phyloP scores from a whole-genome alignment of 30 jellyfish, hydroid and myxozoan species.

The Aurelia sp. region DNA sequence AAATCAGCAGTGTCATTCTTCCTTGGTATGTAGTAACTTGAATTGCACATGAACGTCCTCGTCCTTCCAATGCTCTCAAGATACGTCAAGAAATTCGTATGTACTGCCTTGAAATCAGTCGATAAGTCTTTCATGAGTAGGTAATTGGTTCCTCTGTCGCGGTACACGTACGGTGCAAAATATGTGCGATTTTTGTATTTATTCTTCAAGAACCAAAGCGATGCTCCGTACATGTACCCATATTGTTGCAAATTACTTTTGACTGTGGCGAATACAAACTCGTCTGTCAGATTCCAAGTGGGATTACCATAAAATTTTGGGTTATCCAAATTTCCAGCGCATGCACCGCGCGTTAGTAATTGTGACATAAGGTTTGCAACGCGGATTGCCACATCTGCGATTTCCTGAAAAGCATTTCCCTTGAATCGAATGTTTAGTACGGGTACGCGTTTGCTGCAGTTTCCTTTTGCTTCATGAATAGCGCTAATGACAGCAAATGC shows the following conservation, averaged over 20 bases:
- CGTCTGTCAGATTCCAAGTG: conserved; percentile 34
- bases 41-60: conserved; percentile 49
- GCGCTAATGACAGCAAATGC: conserved; percentile 53
- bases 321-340: conserved; percentile 42
- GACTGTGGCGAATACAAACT: conserved; percentile 18
- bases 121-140: conserved; percentile 47
- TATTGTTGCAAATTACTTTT: conserved; percentile 36
- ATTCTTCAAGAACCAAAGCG: conserved; percentile 36
- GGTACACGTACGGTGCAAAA: conserved; percentile 79
- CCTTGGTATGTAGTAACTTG: conserved; percentile 55
- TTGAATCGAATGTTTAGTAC: conserved; percentile 60
- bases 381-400: conserved; percentile 67
- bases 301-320: conserved; percentile 29
- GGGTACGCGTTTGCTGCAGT: conserved; percentile 55
- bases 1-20: conserved; percentile 43
- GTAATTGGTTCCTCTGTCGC: conserved; percentile 3
- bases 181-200: conserved; percentile 36
- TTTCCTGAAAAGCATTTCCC: conserved; percentile 35
- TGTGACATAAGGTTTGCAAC: conserved; percentile 70
- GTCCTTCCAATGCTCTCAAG: conserved; percentile 30
- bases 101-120: conserved; percentile 56
- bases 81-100: conserved; percentile 44
- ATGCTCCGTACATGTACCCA: conserved; percentile 39
- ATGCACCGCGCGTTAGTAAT: conserved; percentile 65
- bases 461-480: conserved; percentile 40